Conservation (phyloP, 2,113 vertebrate genomes). For the Atractosteus spatula region DNA sequence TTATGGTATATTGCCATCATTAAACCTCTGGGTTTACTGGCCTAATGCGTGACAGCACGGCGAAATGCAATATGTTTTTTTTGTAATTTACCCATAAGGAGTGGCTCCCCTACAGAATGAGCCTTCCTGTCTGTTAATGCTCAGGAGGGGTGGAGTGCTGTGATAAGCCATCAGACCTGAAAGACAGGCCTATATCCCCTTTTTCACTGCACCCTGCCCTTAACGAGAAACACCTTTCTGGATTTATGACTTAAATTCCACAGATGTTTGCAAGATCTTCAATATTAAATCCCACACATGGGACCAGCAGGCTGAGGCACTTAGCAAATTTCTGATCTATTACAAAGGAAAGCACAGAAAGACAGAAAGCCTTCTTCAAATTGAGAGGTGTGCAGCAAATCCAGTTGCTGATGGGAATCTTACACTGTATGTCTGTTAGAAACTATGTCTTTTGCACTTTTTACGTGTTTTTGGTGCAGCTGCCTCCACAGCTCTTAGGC, state of each 20-base stretch:
- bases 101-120: constrained; percentile 14
- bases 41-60: too few relatives aligned
- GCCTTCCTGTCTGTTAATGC: constrained; percentile 24
- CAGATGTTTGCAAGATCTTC: constrained; percentile 15
- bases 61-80: too few relatives aligned
- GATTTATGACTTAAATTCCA: constrained; percentile 10
- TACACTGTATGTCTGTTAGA: too few relatives aligned
- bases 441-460: too few relatives aligned
- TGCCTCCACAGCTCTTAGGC: too few relatives aligned
- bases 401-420: too few relatives aligned
- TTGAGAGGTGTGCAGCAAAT: too few relatives aligned
- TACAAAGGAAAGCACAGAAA: background rate
- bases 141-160: constrained; percentile 22
- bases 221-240: constrained; percentile 17
- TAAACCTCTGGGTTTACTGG: too few relatives aligned
- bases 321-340: constrained; percentile 1
- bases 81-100: background rate
- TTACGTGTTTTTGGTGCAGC: too few relatives aligned
- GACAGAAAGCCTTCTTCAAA: too few relatives aligned
- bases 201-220: constrained; percentile 6
- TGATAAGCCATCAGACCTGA: constrained; percentile 21
- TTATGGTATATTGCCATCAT: too few relatives aligned
- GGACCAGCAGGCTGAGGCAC: background rate
- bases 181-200: constrained; percentile 18
- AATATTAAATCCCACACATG: background rate